A percentile compares a stretch with the other conserved stretches of the same genome.
Evolutionary conservation across 2,113 vertebrate genomes (phyloP).

Genomic region (Etheostoma spectabile): DNA sequence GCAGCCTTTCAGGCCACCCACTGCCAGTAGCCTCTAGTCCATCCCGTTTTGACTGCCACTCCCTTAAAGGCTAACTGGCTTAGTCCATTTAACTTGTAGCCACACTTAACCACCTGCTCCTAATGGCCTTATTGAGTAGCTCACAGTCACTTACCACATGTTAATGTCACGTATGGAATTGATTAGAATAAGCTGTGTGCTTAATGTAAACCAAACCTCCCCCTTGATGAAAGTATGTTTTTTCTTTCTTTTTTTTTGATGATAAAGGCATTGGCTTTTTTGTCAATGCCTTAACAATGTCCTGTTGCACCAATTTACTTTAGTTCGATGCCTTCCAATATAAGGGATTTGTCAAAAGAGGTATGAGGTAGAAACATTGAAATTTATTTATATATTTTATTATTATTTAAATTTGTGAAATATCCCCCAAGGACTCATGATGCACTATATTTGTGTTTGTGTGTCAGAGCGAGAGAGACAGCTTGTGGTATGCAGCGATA

Average conservation of each 20-base stretch:
- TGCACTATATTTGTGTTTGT: slow-evolving; percentile 1
- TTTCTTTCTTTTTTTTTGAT: background rate
- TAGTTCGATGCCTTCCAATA: too few species aligned
- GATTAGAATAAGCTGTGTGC: slow-evolving; percentile 46
- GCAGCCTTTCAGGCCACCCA: slow-evolving; percentile 14
- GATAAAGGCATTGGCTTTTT: background rate
- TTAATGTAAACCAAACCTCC: background rate
- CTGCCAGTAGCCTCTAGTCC: slow-evolving; percentile 35
- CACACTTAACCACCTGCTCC: slow-evolving; percentile 66
- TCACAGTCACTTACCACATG: slow-evolving; percentile 64
- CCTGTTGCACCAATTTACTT: too few species aligned
- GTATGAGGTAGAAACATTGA: background rate
- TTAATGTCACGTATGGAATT: slow-evolving; percentile 55
- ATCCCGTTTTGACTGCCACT: slow-evolving; percentile 29
- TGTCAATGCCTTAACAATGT: background rate
- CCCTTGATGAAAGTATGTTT: slow-evolving; percentile 31
- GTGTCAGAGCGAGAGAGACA: background rate
- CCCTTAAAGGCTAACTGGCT: slow-evolving; percentile 53
- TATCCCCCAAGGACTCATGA: background rate
- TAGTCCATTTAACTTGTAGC: slow-evolving; percentile 53
- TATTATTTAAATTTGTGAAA: background rate
- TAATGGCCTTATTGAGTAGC: slow-evolving; percentile 55
- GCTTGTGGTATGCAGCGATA: background rate
- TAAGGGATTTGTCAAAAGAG: too few species aligned
- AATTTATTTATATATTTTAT: background rate